Base-by-base conservation (phyloP, 2,888 invertebrate species). In the Adineta ricciae region DNA sequence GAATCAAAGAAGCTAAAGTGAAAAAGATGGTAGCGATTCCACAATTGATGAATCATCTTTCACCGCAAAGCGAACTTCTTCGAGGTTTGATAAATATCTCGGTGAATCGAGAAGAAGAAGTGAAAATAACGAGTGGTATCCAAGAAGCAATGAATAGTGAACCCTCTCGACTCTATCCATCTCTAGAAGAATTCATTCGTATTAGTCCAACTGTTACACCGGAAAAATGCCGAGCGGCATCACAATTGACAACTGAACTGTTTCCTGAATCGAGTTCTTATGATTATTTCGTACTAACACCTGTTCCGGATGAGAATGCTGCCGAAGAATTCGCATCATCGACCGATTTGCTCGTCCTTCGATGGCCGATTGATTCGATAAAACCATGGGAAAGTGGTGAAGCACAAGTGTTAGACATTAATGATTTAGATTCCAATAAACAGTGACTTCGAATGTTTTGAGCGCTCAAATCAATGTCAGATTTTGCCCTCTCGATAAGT, bases 201-300 rank as follows among this genome's bases (percentile, higher is more conserved):
- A 24, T 14, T n/a, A 41, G 24, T 78, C 0, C 14, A 41, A 21
- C 38, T n/a, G 41, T 36, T n/a, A 41, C 38, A 41, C 24, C 78
- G 0, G 41, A 78, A 78, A n/a, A 78, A 78, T 78, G 41, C 41
- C 38, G n/a, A 41, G n/a, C 41, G n/a, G 78, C n/a, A 41, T 5
- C 41, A 41, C 8, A n/a, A 38, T 78, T 78, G n/a, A 41, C 41
- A n/a, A n/a, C 41, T 41, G 41, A n/a, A 41, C n/a, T 78, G 4
- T 41, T 78, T 78, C 24, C 41, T 41, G 78, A 78, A 41, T 41
- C 78, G n/a, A n/a, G 41, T 78, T 41, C 41, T 24, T 78, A 11
- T 32, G 78, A 78, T 78, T 78, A 78, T 78, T 78, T 78, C n/a
- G 41, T 78, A 11, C 16, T 78, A 41, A 78, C 78, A 38, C 41